Base-by-base conservation (phyloP, 2,888 invertebrate genomes). In the Uloborus plumipes region DNA sequence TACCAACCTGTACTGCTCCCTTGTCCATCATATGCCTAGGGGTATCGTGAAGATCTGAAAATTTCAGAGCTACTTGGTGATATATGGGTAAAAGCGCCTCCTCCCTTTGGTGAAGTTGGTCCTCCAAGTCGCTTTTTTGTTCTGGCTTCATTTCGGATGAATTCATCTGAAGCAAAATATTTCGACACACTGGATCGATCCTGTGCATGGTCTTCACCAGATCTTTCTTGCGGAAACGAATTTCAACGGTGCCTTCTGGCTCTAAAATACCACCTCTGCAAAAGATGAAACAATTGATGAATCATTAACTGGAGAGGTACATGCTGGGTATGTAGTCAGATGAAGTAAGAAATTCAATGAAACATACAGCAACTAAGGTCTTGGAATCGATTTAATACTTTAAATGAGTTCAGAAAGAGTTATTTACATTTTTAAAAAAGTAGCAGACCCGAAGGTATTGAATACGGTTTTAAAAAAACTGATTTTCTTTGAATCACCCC, bases 11-110 rank as follows among this genome's bases (percentile, higher is more conserved):
- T 88, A 98, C 96, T 71, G 94, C 94, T 77, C 94, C 95, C 88
- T 98, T 99, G 87, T 97, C 98, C 77, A 96, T 91, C 99, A 99
- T 99, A 83, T 99, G 92, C 86, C 96, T 97, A 0, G 99, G 97
- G 0, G 98, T 99, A 89, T 99, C 99, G 89, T 99, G 99, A 3
- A 99, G 91, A 89, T 99, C 99, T 0, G 98, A 99, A 89, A 99
- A 99, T 87, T 96, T 94, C 0, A 99, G 94, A 0, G 99, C 97
- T 47, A 91, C 90, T 70, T 90, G 89, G 79, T 88, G 86, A 87
- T 88, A 89, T 82, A 89, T 86, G 0, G 97, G 94, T 85, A 93
- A 90, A 22, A 99, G 90, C 66, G 92, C 89, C 85, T 93, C 92
- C 87, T 97, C 95, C 22, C 98, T 91, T 6, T 92, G 91, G 58